Evolutionary conservation across 2,113 vertebrate genomes (phyloP), one percentile per base, ranked within the genome.

Genomic region (Sarotherodon lohbergeri): DNA sequence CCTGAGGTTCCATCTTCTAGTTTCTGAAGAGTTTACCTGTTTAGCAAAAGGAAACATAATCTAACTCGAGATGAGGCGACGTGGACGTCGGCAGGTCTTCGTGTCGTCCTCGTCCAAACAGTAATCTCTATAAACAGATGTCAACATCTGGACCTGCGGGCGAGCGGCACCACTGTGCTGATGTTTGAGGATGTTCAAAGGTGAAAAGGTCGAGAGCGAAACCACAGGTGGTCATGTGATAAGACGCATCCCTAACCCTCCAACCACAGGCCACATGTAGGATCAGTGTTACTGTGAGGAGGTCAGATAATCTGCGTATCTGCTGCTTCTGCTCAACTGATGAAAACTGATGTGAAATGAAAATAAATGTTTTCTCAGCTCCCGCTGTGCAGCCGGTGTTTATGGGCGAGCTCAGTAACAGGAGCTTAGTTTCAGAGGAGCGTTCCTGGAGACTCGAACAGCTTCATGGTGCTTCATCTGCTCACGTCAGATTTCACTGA

Each of bases 341-440:
- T 0, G 2, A 4, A 19, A 63, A 17, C 59, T 27, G 13, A 57
- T 9, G 56, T 63, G 59, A 1, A 66, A n/a, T n/a, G 11, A 39
- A 39, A 5, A 39, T 1, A 2, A 1, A 66, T 6, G 9, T 19
- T 63, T 17, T 16, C 39, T 73, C 1, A 24, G 39, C 3, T 46
- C 7, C 3, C 0, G 16, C 59, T 16, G n/a, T 71, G 66, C 36
- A 27, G 68, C 13, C 9, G 24, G 0, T 0, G 22, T 46, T 27
- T 4, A 16, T 10, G 17, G 17, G 29, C 6, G 52, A 54, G 5
- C 10, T 56, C n/a, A 34, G 59, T 27, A 4, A 57, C 3, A 27
- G 22, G 61, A 66, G 36, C 41, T 43, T 6, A 16, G 36, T 41
- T 3, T 39, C 66, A 71, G 63, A 41, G 2, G 4, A 17, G 16